These are phyloP conservation scores for Panzeria rudis DNA, from an alignment of 2,888 invertebrate species.

Conservation along the genomic window DNA sequence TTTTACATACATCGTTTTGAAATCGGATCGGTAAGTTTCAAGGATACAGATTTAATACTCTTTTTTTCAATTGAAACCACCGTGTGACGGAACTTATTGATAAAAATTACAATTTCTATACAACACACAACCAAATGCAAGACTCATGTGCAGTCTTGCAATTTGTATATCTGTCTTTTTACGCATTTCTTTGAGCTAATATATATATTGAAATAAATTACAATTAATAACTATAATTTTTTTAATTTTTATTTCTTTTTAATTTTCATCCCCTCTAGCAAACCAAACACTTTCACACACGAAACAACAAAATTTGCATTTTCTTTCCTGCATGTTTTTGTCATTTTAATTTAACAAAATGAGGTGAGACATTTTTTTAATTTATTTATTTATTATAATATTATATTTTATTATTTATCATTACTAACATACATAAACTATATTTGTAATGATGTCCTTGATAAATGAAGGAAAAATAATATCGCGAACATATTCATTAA, in stretches of 20 bases:
- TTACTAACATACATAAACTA: background rate
- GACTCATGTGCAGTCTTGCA: no score
- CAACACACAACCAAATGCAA: no score
- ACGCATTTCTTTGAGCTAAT: background rate
- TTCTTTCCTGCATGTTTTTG: conserved; percentile 48
- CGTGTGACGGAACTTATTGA: no score
- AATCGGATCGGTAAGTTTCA: no score
- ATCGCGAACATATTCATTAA: background rate
- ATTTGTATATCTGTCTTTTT: no score
- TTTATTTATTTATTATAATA: conserved; percentile 16
- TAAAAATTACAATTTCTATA: no score
- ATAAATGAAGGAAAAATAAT: conserved; percentile 3
- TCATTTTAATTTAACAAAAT: conserved; percentile 56
- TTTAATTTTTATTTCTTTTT: conserved; percentile 7
- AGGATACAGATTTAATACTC: no score
- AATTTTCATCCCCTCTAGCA: conserved; percentile 25
- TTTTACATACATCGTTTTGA: no score
- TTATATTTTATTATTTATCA: background rate
- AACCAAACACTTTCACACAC: background rate
- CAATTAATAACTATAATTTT: background rate
- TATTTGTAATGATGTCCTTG: conserved; percentile 30
- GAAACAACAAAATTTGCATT: conserved; percentile 2
- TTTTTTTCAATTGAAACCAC: no score
- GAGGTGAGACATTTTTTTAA: conserved; percentile 52
- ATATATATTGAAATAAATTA: background rate